These are phyloP conservation scores for Sphyrna mokarran DNA, from an alignment of 2,113 vertebrate genomes.

Conservation along the genomic window DNA sequence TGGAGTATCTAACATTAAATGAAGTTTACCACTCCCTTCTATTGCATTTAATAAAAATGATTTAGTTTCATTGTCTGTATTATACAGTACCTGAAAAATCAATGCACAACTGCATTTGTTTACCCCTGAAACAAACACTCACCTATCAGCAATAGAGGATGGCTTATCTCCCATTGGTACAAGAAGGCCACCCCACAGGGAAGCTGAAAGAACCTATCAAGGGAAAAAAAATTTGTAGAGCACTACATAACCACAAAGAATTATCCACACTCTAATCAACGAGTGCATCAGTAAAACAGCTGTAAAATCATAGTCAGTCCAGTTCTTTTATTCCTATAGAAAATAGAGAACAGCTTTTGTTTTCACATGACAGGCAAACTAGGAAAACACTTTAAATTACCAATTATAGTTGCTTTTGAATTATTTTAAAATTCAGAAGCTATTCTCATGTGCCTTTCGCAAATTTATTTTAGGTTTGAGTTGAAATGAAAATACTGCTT, in stretches of 20 bases:
- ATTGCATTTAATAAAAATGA: not conserved
- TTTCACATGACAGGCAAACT: no score
- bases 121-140: slow-evolving; percentile 39
- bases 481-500: not conserved
- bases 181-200: slow-evolving; percentile 84
- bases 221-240: not conserved
- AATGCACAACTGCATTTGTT: not conserved
- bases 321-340: not conserved
- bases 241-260: not conserved
- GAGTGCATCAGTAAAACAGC: not conserved
- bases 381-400: not conserved
- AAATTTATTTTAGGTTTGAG: not conserved
- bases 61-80: not conserved
- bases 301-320: not conserved
- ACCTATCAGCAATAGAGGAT: slow-evolving; percentile 87
- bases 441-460: not conserved
- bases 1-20: not conserved
- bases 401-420: not conserved
- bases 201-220: slow-evolving; percentile 75
- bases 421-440: not conserved
- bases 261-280: not conserved
- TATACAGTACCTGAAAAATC: not conserved
- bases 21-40: not conserved
- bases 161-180: slow-evolving; percentile 72
- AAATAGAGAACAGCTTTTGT: not conserved